phyloP scores from a whole-genome alignment of 2,888 invertebrate species.

The Uloborus plumipes region DNA sequence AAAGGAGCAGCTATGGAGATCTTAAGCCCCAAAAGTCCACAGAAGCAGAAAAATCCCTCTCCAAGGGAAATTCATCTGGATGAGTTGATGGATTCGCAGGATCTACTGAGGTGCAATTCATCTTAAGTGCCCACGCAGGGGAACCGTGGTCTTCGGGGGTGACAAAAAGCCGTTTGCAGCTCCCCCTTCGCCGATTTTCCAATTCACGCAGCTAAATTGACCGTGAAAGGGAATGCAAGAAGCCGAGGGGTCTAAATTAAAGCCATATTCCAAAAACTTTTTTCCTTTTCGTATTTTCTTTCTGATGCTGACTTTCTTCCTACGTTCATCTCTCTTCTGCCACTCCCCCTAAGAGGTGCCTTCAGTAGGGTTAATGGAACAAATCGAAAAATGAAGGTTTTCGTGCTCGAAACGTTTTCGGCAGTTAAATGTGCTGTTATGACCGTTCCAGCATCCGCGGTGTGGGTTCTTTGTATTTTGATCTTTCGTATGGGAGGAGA shows the following conservation, averaged over 20 bases:
- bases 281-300: slow-evolving; percentile 1
- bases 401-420: slow-evolving; percentile 24
- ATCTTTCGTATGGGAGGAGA: too few species aligned
- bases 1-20: too few species aligned
- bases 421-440: too few species aligned
- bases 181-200: slow-evolving; percentile 47
- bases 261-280: slow-evolving; percentile 12
- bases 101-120: slow-evolving; percentile 49
- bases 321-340: slow-evolving; percentile 2
- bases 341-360: slow-evolving; percentile 7
- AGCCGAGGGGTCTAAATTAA: slow-evolving; percentile 50
- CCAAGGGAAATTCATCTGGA: slow-evolving; percentile 26
- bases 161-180: slow-evolving; percentile 30
- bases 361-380: slow-evolving; percentile 34
- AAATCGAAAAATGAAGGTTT: slow-evolving; percentile 21
- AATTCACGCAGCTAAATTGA: slow-evolving; percentile 61
- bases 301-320: slow-evolving; percentile 1
- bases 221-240: slow-evolving; percentile 57
- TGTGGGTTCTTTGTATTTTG: too few species aligned
- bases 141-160: slow-evolving; percentile 27
- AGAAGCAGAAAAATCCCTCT: not conserved
- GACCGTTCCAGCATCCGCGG: too few species aligned
- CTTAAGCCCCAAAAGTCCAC: too few species aligned
- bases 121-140: slow-evolving; percentile 57
- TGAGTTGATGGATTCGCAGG: slow-evolving; percentile 36